Evolutionary conservation across 2,888 invertebrate genomes (phyloP), one percentile per base, ranked within the genome.

Genomic region (Phanerotoma sp.): DNA sequence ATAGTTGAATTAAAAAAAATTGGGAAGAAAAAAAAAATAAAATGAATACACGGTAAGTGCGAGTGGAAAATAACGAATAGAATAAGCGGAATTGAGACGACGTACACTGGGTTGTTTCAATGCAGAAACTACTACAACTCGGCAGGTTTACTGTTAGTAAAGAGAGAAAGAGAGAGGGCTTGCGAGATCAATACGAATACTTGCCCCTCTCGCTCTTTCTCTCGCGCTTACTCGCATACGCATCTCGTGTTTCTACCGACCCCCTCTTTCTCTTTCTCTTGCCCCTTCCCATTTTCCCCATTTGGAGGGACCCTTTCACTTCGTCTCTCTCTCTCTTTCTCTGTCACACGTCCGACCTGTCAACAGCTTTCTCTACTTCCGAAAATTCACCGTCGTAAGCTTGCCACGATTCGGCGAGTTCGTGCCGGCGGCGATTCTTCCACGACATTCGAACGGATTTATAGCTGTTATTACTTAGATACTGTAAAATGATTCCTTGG

Each of bases 401-500:
- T 28, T n/a, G n/a, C n/a, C 48, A 49, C 33, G 32, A 54, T 28
- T 44, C 49, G 37, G 21, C 25, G 41, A 6, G 47, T n/a, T n/a
- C 25, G 25, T 7, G 30, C 45, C 46, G 32, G 20, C 40, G 46
- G 37, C 45, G 30, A 52, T 55, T 44, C 50, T 50, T 55, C 51
- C 45, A 50, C 53, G 52, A 55, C 48, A 41, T 58, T 58, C 48
- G 41, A 35, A 30, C 41, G 37, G 50, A 62, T 61, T 62, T 60
- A 59, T 61, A 45, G 54, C 57, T 56, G 54, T 62, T 60, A 62
- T 66, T 66, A 66, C 60, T 64, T 64, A 51, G 61, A 60, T 51
- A 55, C 58, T 48, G 42, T 44, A 22, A 45, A 59, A 57, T 46
- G 48, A 54, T 54, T 57, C 22, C 32, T 48, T 38, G 47, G 47